Conservation (phyloP, 53 echinoderm and acorn worm species). For the Arbacia lixula region DNA sequence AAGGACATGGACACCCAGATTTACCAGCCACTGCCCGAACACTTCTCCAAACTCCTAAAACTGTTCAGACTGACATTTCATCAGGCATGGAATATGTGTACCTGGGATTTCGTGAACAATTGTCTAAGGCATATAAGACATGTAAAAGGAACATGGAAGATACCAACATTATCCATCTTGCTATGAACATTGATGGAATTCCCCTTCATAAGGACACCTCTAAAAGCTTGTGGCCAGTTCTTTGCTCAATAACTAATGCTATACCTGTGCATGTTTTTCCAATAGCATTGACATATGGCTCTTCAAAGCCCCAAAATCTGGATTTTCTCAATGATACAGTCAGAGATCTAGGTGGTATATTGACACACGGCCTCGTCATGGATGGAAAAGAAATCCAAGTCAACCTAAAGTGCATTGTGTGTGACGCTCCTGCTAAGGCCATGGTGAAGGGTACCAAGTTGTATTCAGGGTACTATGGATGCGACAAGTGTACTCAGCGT, state of each 20-base stretch:
- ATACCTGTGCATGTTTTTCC: conserved; percentile 56
- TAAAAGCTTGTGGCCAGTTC: conserved; percentile 56
- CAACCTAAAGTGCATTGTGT: conserved; percentile 56
- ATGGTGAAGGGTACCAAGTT: conserved; percentile 67
- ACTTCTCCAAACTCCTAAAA: conserved; percentile 57
- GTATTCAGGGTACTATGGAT: conserved; percentile 70
- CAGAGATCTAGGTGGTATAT: conserved; percentile 47
- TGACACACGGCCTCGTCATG: conserved; percentile 49
- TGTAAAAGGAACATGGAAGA: conserved; percentile 32
- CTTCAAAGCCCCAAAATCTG: conserved; percentile 54
- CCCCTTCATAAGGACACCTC: conserved; percentile 53
- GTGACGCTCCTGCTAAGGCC: conserved; percentile 73
- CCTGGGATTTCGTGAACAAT: conserved; percentile 48
- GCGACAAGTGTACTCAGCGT: conserved; percentile 69
- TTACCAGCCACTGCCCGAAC: conserved; percentile 55
- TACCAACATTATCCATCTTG: conserved; percentile 25
- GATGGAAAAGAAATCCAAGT: conserved; percentile 54
- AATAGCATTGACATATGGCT: conserved; percentile 59
- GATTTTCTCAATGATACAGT: conserved; percentile 60
- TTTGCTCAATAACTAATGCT: conserved; percentile 60
- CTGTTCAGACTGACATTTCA: conserved; percentile 25
- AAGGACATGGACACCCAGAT: conserved; percentile 46
- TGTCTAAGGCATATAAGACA: conserved; percentile 45
- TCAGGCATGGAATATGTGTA: conserved; percentile 69
- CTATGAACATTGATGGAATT: conserved; percentile 65